phyloP scores from a whole-genome alignment of 2,888 invertebrate species.

The Clusia tigrina region DNA sequence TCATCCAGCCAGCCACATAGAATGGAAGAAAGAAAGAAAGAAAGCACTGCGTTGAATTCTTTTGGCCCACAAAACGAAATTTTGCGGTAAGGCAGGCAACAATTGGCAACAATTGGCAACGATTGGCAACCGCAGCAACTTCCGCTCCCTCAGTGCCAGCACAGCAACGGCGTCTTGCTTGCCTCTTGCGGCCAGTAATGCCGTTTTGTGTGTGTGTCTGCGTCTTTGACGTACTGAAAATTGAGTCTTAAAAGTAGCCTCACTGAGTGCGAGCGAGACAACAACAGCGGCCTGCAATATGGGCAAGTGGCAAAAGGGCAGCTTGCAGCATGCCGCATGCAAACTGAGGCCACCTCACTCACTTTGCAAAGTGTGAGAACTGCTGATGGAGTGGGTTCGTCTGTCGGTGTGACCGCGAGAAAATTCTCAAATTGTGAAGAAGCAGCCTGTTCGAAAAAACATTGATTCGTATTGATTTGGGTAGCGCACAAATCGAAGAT shows the following conservation, averaged over 20 bases:
- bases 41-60: constrained; percentile 51
- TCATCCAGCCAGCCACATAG: not conserved
- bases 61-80: constrained; percentile 53
- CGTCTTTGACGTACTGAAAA: constrained; percentile 27
- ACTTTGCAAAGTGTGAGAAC: constrained; percentile 14
- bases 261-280: constrained; percentile 37
- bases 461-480: constrained; percentile 28
- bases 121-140: constrained; percentile 49
- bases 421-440: constrained; percentile 17
- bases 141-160: constrained; percentile 43
- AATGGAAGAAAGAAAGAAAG: constrained; percentile 12
- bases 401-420: constrained; percentile 19
- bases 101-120: not conserved
- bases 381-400: constrained; percentile 14
- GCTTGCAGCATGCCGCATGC: constrained; percentile 1
- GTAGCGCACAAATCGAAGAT: constrained; percentile 44
- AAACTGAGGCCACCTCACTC: constrained; percentile 2
- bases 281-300: constrained; percentile 1
- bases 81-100: constrained; percentile 40
- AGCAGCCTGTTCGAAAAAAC: constrained; percentile 35
- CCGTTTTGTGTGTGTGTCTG: constrained; percentile 29
- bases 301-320: not conserved
- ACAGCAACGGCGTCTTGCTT: constrained; percentile 1
- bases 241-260: constrained; percentile 35
- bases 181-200: constrained; percentile 7